Base-by-base conservation (phyloP, 2,888 invertebrate genomes). In the Rhingia rostrata region DNA sequence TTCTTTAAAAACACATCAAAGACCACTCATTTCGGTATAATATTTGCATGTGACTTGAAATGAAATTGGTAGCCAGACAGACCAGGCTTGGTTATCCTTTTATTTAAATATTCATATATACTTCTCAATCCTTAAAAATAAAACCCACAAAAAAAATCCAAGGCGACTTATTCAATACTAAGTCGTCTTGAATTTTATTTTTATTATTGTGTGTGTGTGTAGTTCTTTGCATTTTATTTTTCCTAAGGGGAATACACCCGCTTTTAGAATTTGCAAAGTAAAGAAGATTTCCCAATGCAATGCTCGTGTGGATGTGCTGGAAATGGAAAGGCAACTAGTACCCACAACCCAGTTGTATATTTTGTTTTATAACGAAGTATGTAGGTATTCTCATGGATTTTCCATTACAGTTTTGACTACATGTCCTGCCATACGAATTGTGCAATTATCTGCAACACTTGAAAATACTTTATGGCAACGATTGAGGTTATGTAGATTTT, bases 361-460 rank as follows among this genome's bases (percentile, higher is more conserved):
- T 35, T 43, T 32, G 10, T 60, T 39, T 45, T 32, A 47, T 47
- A 35, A 45, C 14, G 12, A 47, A 63, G 49, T 35, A 49, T 45
- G 60, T 49, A 35, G 33, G 7, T 60, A 61, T 61, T 61, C 6
- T 35, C 35, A 35, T 47, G 35, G 47, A 10, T 61, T 61, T 63
- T 37, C 7, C 35, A 22, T 49, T 49, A 47, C 7, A 14, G 47
- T 47, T n/a, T 49, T 35, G n/a, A 22, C 6, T 37, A 37, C 22
- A 35, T 39, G 39, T 58, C n/a, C 14, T 9, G 41, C 10, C 10
- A 12, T 53, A 30, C 7, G 43, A 61, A 61, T 43, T 43, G 43
- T 53, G 53, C 51, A 61, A 61, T 61, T 61, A 72, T 72, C 72
- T 51, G 72, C 72, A 61, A 45, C 53, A 72, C 72, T 72, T 61